These are phyloP conservation scores for Galleria mellonella DNA, from an alignment of 1,140 invertebrate genomes.

Conservation along the genomic window DNA sequence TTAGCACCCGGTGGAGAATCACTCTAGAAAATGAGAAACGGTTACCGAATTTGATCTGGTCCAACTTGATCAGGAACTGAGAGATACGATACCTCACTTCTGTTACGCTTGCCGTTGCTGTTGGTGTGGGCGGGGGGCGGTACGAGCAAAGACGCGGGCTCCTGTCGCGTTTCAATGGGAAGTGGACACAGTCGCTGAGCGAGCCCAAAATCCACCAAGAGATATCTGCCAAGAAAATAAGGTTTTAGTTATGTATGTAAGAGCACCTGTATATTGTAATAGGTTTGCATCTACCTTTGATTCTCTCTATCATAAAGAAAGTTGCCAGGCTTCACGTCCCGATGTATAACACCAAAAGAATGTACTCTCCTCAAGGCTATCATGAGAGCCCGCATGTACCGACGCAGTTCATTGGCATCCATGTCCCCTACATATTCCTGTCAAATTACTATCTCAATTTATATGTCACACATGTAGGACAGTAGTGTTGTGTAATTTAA, in stretches of 20 bases:
- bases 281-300: conserved; percentile 77
- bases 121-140: conserved; percentile 30
- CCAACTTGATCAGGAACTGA: too few species aligned
- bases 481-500: too few species aligned
- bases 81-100: conserved; percentile 67
- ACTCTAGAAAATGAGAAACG: conserved; percentile 14
- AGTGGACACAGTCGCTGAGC: conserved; percentile 77
- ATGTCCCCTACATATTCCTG: conserved; percentile 86
- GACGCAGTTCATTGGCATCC: conserved; percentile 81
- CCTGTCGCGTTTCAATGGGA: neutral
- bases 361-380: conserved; percentile 88
- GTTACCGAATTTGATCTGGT: too few species aligned
- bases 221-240: conserved; percentile 78
- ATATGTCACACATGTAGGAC: too few species aligned
- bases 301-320: conserved; percentile 90
- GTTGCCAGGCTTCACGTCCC: conserved; percentile 96
- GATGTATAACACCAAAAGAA: conserved; percentile 89
- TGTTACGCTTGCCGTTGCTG: conserved; percentile 20
- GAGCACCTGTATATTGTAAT: too few species aligned
- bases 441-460: neutral
- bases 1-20: conserved; percentile 24
- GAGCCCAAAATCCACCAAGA: conserved; percentile 93
- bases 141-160: neutral
- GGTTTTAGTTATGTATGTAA: too few species aligned
- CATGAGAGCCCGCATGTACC: conserved; percentile 90